Percentiles rank a stretch among this genome's conserved stretches.
Conservation (phyloP, 2,113 vertebrate genomes). For the Semnornis frantzii region DNA sequence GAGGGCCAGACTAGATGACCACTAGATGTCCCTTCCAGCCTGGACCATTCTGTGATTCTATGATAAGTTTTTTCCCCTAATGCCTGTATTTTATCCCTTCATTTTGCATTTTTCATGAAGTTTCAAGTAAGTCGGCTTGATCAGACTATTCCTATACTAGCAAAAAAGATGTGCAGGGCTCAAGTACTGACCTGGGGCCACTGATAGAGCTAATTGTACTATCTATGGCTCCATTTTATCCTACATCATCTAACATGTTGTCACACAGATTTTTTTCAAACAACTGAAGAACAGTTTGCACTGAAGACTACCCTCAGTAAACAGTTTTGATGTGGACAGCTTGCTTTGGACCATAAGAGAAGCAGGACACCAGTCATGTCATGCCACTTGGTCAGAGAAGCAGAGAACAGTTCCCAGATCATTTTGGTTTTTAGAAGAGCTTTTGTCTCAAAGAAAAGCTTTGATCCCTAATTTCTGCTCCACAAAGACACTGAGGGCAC, state of each 20-base stretch:
- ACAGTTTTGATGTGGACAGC: not conserved
- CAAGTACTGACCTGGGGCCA: not conserved
- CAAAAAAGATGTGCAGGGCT: not conserved
- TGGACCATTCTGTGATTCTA: too few species aligned
- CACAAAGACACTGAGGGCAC: not conserved
- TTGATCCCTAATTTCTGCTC: not conserved
- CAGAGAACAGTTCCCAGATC: not conserved
- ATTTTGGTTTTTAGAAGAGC: not conserved
- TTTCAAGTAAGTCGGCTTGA: not conserved
- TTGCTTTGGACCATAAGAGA: not conserved
- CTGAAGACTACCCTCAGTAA: not conserved
- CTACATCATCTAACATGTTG: not conserved
- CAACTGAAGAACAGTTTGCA: not conserved
- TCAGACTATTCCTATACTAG: not conserved
- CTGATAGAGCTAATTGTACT: not conserved
- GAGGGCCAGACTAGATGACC: too few species aligned
- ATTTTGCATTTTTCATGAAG: not conserved
- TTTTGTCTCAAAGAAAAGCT: not conserved
- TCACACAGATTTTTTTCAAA: not conserved
- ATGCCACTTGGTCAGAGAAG: not conserved
- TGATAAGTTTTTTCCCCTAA: not conserved
- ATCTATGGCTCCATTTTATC: not conserved
- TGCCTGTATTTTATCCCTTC: not conserved
- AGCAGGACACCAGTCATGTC: not conserved
- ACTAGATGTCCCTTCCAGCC: too few species aligned